Evolutionary conservation across 1,140 invertebrate genomes (phyloP), one percentile per base, ranked within the genome.

Genomic region (Drosophila santomea): DNA sequence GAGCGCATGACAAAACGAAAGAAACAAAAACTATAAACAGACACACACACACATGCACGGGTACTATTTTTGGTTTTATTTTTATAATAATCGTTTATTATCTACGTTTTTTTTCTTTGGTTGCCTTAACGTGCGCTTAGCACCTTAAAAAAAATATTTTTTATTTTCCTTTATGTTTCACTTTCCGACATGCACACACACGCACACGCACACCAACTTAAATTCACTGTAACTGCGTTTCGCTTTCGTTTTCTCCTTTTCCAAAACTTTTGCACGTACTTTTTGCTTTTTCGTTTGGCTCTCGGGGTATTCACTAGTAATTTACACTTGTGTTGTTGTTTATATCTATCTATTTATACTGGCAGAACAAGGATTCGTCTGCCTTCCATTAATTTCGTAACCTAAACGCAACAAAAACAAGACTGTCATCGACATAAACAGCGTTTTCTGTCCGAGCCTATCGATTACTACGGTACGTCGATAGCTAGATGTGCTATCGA

Each of bases 1-100:
- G 58, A 35, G 80, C 80, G 80, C 80, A 84, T 83, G 80, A 59
- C 80, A 74, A 54, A 47, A 51, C 50, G 61, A 50, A 52, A 69
- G 28, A 41, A 47, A 11, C 35, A 58, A 51, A 58, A 61, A 63
- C 57, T 58, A 55, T 45, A 48, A 72, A 57, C 43, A 61, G 64
- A 55, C 56, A 58, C 74, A 60, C 48, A 67, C 38, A 58, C 54
- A 50, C 44, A 48, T 55, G 57, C 39, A 51, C 47, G 35, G 7
- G 28, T n/a, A 41, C 23, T 39, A 38, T 28, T 17, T 73, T 55
- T 7, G 14, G 41, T 32, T 68, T 68, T 50, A 48, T 36, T 41
- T 74, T 48, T 63, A 74, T 43, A 74, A 47, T 54, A 41, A 8
- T 55, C 32, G 20, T 15, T 43, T 54, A 17, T 50, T 50, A 35